phyloP scores from a whole-genome alignment of 2,888 invertebrate genomes.

The Mesorhabditis belari region DNA sequence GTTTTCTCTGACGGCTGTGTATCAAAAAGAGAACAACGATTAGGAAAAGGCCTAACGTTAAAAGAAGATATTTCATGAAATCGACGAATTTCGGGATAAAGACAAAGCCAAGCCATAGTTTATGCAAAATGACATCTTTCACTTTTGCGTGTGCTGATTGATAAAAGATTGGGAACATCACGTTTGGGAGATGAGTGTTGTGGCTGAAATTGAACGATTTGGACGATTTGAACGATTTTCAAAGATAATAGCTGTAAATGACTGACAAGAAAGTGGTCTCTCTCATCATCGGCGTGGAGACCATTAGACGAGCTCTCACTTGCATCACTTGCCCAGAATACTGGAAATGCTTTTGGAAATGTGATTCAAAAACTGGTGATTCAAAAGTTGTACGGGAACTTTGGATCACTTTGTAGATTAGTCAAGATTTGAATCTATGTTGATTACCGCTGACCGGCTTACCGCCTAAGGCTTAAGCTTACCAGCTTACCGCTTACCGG shows the following conservation, averaged over 20 bases:
- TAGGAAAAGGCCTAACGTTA: constrained; percentile 19
- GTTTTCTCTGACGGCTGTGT: neutral
- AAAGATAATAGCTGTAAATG: neutral
- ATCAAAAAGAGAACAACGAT: constrained; percentile 12
- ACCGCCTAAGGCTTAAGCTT: neutral
- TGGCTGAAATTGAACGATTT: constrained; percentile 21
- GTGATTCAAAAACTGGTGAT: neutral
- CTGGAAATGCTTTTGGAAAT: neutral
- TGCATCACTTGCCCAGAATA: neutral
- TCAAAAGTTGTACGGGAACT: neutral
- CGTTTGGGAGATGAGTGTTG: constrained; percentile 28
- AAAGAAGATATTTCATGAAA: constrained; percentile 17
- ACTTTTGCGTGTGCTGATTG: constrained; percentile 25
- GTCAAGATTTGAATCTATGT: too few species aligned
- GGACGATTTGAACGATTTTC: too few species aligned
- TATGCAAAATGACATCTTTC: constrained; percentile 18
- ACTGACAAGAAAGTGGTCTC: neutral
- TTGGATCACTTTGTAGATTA: too few species aligned
- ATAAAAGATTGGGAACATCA: constrained; percentile 35
- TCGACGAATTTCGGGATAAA: constrained; percentile 24
- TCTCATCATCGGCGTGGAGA: neutral
- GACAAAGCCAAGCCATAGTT: constrained; percentile 31
- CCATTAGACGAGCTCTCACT: neutral
- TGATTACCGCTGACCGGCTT: too few species aligned
- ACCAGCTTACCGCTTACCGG: neutral